These are phyloP conservation scores for Homarus americanus DNA, from an alignment of 1,140 invertebrate species.

Conservation along the genomic window DNA sequence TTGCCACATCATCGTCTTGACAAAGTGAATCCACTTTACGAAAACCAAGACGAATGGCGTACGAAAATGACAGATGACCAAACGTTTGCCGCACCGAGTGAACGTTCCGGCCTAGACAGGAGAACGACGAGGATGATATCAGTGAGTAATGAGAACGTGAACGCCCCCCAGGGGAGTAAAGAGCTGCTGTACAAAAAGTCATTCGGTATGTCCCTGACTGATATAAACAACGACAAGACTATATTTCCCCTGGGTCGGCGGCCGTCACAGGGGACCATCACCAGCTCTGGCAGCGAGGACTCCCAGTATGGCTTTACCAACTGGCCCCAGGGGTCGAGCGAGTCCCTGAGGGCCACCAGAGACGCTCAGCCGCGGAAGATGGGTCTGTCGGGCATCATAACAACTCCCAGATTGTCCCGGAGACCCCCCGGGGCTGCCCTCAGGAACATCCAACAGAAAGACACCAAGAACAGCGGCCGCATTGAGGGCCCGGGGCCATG, in stretches of 20 bases:
- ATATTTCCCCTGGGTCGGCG: constrained; percentile 33
- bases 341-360: neutral
- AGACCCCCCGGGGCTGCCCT: neutral
- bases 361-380: neutral
- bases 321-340: constrained; percentile 14
- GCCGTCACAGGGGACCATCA: neutral
- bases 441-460: neutral
- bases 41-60: neutral
- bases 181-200: constrained; percentile 32
- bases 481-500: neutral
- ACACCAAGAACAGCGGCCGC: neutral
- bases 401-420: constrained; percentile 24
- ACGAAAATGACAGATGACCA: neutral
- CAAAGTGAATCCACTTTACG: no score
- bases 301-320: constrained; percentile 31
- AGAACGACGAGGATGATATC: neutral
- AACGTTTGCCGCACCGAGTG: neutral
- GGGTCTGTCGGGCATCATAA: constrained; percentile 46
- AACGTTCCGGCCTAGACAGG: neutral
- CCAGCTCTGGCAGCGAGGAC: constrained; percentile 35
- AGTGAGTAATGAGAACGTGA: constrained; percentile 39
- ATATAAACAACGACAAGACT: constrained; percentile 27
- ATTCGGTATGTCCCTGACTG: constrained; percentile 42
- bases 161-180: neutral
- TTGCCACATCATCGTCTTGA: neutral